A percentile compares a stretch with the other conserved stretches of the same genome.
Evolutionary conservation across 2,797 vertebrate species (phyloP).

Genomic region (Caiman crocodilus): DNA sequence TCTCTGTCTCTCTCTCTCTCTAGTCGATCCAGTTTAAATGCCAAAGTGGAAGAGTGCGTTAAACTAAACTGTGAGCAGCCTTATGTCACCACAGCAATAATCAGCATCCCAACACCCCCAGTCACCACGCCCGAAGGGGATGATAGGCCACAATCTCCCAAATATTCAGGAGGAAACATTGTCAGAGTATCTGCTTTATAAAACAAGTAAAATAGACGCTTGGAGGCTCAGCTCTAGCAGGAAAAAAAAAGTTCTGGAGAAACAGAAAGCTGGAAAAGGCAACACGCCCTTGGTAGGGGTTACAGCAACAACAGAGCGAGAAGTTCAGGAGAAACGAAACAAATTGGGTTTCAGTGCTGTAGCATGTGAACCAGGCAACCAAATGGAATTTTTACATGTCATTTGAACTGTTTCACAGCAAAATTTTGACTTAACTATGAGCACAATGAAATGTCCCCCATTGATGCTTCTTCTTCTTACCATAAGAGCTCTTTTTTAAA

Average conservation of each 20-base stretch:
- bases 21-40: conserved; percentile 94
- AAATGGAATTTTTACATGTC: conserved; percentile 77
- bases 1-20: conserved; percentile 62
- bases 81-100: conserved; percentile 91
- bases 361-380: conserved; percentile 65
- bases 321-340: conserved; percentile 58
- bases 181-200: conserved; percentile 96
- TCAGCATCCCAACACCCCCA: conserved; percentile 89
- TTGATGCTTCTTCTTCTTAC: conserved; percentile 83
- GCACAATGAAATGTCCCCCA: conserved; percentile 86
- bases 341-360: conserved; percentile 44
- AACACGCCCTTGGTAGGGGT: conserved; percentile 46
- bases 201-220: conserved; percentile 76
- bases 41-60: conserved; percentile 92
- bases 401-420: conserved; percentile 43
- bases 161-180: conserved; percentile 90
- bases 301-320: conserved; percentile 27
- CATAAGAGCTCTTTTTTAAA: conserved; percentile 85
- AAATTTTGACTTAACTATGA: conserved; percentile 83
- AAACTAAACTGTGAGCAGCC: conserved; percentile 93
- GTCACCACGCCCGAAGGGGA: conserved; percentile 87
- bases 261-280: conserved; percentile 68
- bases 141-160: conserved; percentile 84
- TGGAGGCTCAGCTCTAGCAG: conserved; percentile 66
- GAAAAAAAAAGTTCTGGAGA: conserved; percentile 53